Base-by-base conservation (phyloP, 2,113 vertebrate genomes). In the Cricetomys ansorgei region DNA sequence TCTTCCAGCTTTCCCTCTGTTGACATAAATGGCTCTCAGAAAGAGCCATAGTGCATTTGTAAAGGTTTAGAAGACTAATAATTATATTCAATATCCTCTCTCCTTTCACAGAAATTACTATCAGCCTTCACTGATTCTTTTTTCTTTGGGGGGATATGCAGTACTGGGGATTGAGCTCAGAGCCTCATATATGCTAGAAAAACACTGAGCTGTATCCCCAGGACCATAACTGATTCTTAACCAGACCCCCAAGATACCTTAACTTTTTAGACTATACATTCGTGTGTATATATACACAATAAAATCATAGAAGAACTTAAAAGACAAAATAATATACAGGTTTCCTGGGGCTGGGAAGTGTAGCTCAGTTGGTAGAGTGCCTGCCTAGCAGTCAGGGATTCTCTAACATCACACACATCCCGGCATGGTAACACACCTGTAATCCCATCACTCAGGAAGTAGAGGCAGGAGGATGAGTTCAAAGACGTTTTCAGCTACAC, bases 301-400 rank as follows among this genome's bases (percentile, higher is more conserved):
- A 93, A 96, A 95, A 80, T 57, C 37, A 70, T 2, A 55, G 3
- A 59, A 94, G 92, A 95, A 80, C 45, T 64, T 88, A 70, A 92
- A 84, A 81, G 53, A n/a, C 21, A 55, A 43, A 95, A 48, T 69
- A 73, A 57, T 11, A 72, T 45, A 29, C 25, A 19, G 34, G 27
- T 3, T 45, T 31, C 57, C 16, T 37, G 50, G 77, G 37, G 53
- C 19, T 57, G 25, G 37, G 3, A 25, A 25, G 16, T 43, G 23
- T 31, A 17, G 57, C 53, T 40, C 37, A 43, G 80, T 40, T 80
- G 77, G 53, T 79, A 79, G 45, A 19, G 15, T 31, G 27, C 45
- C 43, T 69, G 75, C 29, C 80, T 83, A 83, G 37, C 80, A 62
- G 8, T 8, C n/a, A 64, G 16, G n/a, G 40, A 15, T 4, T 37